These are phyloP conservation scores for Bubo blakistoni DNA, from an alignment of 2,113 vertebrate genomes.

Conservation along the genomic window DNA sequence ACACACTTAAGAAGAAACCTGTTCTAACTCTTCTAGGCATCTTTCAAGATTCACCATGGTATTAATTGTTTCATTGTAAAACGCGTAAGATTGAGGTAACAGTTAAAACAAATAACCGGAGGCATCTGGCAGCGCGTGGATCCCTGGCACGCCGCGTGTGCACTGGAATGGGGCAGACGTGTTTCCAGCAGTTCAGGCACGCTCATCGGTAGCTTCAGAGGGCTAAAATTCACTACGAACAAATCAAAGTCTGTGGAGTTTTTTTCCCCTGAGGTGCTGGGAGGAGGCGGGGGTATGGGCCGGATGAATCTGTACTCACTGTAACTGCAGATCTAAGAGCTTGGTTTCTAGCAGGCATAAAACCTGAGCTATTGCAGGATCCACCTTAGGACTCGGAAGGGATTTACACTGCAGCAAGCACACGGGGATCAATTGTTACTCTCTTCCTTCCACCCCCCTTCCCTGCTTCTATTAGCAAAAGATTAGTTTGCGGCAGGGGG, in stretches of 20 bases:
- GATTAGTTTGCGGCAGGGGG: background rate
- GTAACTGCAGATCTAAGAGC: background rate
- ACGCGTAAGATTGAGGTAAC: slow-evolving; percentile 27
- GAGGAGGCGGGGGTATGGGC: background rate
- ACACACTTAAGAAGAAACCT: background rate
- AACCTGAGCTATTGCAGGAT: background rate
- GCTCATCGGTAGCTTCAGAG: slow-evolving; percentile 10
- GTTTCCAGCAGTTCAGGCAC: slow-evolving; percentile 44
- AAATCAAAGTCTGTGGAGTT: slow-evolving; percentile 21
- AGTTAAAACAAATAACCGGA: slow-evolving; percentile 60
- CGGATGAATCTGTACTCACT: background rate
- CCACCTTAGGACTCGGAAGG: background rate
- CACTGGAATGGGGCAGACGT: background rate
- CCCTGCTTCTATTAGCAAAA: background rate
- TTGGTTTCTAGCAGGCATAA: background rate
- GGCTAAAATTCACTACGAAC: slow-evolving; percentile 1
- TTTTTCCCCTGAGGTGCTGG: background rate
- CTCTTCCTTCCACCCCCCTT: background rate
- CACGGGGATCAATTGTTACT: background rate
- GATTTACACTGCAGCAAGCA: background rate
- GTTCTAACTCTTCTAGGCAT: background rate
- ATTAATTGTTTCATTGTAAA: slow-evolving; percentile 46
- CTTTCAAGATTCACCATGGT: background rate
- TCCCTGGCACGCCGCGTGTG: background rate
- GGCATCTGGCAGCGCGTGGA: slow-evolving; percentile 16